Conservation (phyloP, 2,113 vertebrate genomes). For the Platysternon megacephalum region DNA sequence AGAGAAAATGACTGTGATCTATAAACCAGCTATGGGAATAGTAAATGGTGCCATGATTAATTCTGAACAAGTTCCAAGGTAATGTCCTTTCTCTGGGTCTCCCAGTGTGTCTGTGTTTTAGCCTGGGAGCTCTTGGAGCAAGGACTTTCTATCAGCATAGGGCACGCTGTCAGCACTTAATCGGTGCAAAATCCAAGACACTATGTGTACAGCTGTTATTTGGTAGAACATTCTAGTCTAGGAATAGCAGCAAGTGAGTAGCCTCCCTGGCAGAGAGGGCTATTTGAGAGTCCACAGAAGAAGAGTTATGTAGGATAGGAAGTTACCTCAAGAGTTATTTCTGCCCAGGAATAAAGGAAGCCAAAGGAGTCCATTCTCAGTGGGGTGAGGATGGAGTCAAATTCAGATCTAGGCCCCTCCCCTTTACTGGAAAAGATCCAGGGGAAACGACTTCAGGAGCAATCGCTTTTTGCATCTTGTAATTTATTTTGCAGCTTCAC, state of each 20-base stretch:
- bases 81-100: not conserved
- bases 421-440: not conserved
- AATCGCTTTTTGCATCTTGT: not conserved
- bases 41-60: fast-evolving
- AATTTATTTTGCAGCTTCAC: not conserved
- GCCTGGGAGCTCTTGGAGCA: too few relatives aligned
- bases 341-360: not conserved
- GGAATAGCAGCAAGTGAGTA: not conserved
- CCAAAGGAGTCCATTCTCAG: not conserved
- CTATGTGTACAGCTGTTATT: not conserved
- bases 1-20: fast-evolving
- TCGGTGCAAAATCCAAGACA: fast-evolving
- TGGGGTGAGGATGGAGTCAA: not conserved
- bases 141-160: not conserved
- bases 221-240: not conserved
- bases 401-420: not conserved
- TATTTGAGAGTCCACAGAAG: fast-evolving
- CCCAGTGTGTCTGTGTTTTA: not conserved
- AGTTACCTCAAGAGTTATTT: not conserved
- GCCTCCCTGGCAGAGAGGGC: not conserved
- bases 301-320: not conserved
- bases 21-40: not conserved
- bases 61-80: not conserved
- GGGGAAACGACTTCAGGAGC: not conserved
- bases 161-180: not conserved